Conservation (phyloP, 2,888 invertebrate genomes). For the Drosophila hamatofila region DNA sequence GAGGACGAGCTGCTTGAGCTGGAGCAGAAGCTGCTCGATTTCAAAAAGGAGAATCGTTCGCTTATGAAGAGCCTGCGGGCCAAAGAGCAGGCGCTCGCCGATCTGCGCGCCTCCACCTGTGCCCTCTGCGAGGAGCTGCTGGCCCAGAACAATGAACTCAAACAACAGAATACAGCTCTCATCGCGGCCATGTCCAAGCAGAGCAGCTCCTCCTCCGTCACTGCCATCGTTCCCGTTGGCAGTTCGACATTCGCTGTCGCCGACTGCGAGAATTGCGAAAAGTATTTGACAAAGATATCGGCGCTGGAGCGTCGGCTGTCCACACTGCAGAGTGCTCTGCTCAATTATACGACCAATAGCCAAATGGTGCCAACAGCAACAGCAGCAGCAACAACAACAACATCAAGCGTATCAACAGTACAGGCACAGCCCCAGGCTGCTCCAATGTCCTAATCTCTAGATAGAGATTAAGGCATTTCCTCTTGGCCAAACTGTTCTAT, state of each 20-base stretch:
- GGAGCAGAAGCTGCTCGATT: constrained; percentile 83
- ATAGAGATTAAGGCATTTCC: background rate
- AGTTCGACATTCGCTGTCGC: background rate
- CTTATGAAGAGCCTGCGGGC: constrained; percentile 42
- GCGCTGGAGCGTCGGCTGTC: constrained; percentile 23
- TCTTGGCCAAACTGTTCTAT: background rate
- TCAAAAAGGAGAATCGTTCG: constrained; percentile 82
- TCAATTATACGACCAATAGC: background rate
- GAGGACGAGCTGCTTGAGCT: constrained; percentile 78
- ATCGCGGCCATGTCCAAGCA: constrained; percentile 17
- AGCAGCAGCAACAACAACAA: background rate
- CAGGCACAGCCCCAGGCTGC: background rate
- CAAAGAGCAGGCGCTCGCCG: constrained; percentile 54
- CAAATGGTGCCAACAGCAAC: too few relatives aligned
- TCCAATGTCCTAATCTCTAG: background rate
- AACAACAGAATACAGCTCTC: constrained; percentile 31
- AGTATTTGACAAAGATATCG: constrained; percentile 21
- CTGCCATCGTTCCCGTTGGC: background rate
- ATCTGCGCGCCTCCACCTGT: constrained; percentile 41
- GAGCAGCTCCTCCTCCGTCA: too few relatives aligned
- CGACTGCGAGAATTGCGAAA: constrained; percentile 39
- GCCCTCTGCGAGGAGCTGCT: constrained; percentile 44
- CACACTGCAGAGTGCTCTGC: constrained; percentile 4
- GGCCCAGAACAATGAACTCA: constrained; percentile 40
- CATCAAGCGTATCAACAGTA: background rate